Conservation (phyloP, 2,113 vertebrate genomes). For the Perca fluviatilis region DNA sequence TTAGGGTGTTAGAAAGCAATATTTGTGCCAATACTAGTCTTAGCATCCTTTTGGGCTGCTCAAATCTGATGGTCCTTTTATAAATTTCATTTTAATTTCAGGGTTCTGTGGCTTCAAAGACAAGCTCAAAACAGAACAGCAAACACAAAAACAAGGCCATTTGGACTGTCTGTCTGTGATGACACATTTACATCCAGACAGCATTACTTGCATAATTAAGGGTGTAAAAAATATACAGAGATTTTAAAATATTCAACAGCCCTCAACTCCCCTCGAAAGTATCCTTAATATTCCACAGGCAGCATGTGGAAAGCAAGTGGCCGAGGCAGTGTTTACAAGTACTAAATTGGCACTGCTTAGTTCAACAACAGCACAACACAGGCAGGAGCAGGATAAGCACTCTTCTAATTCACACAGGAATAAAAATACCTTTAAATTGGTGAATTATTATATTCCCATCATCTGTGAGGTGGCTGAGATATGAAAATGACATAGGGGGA, state of each 20-base stretch:
- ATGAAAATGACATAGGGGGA: conserved; percentile 29
- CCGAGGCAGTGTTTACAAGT: conserved; percentile 48
- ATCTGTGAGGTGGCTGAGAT: background rate
- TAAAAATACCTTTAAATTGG: conserved; percentile 10
- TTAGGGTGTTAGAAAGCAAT: conserved; percentile 57
- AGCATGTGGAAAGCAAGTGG: conserved; percentile 13
- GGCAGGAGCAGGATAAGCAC: conserved; percentile 3
- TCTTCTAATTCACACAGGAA: conserved; percentile 19
- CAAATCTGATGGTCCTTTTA: conserved; percentile 42
- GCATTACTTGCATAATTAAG: conserved; percentile 50
- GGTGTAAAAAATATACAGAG: conserved; percentile 44
- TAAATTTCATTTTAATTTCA: conserved; percentile 53
- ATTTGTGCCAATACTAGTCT: conserved; percentile 52
- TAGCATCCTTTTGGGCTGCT: conserved; percentile 30
- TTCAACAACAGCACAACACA: conserved; percentile 26
- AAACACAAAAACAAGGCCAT: conserved; percentile 34
- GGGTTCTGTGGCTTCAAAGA: conserved; percentile 27
- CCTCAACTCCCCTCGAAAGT: conserved; percentile 38
- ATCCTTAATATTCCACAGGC: conserved; percentile 50
- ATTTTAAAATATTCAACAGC: conserved; percentile 51
- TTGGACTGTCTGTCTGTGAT: background rate
- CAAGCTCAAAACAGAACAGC: conserved; percentile 23
- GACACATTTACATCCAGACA: conserved; percentile 51
- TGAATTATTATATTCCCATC: conserved; percentile 9
- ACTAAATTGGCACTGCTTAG: conserved; percentile 5